A percentile compares a stretch with the other conserved stretches of the same genome.
Evolutionary conservation across 2,113 vertebrate genomes (phyloP).

Genomic region (Baryphthengus martii): DNA sequence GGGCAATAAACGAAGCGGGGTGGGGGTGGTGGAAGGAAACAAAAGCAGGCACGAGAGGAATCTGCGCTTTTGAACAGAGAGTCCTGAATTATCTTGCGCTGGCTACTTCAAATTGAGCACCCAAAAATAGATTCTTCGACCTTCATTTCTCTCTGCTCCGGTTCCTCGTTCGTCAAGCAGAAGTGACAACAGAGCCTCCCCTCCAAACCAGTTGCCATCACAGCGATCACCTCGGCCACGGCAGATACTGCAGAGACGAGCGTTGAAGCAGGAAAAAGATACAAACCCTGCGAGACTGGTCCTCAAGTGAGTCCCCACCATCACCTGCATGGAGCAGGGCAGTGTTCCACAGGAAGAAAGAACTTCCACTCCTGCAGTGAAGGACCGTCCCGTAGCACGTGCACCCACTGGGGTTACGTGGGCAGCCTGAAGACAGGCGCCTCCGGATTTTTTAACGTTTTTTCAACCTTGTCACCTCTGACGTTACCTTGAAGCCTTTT

Average conservation of each 20-base stretch:
- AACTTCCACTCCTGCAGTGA: background rate
- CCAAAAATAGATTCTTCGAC: background rate
- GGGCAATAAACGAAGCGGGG: background rate
- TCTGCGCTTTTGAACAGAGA: background rate
- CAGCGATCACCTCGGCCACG: background rate
- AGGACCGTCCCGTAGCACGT: background rate
- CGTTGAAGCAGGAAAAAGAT: background rate
- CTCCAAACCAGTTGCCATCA: background rate
- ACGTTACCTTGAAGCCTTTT: background rate
- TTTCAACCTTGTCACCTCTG: background rate
- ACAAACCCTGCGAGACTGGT: background rate
- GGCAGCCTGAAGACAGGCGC: background rate
- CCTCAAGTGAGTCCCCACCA: background rate
- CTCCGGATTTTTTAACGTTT: background rate
- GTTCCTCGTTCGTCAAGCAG: background rate
- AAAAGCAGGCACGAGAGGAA: conserved; percentile 12
- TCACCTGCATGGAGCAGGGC: fast-evolving
- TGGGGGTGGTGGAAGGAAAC: background rate
- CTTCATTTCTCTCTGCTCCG: background rate
- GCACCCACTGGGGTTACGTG: background rate
- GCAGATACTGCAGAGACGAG: background rate
- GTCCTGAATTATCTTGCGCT: background rate
- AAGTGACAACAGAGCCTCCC: background rate
- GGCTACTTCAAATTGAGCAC: background rate
- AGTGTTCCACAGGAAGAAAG: background rate